Evolutionary conservation across 2,797 vertebrate genomes (phyloP).

Genomic region (Pseudocheirus occidentalis): DNA sequence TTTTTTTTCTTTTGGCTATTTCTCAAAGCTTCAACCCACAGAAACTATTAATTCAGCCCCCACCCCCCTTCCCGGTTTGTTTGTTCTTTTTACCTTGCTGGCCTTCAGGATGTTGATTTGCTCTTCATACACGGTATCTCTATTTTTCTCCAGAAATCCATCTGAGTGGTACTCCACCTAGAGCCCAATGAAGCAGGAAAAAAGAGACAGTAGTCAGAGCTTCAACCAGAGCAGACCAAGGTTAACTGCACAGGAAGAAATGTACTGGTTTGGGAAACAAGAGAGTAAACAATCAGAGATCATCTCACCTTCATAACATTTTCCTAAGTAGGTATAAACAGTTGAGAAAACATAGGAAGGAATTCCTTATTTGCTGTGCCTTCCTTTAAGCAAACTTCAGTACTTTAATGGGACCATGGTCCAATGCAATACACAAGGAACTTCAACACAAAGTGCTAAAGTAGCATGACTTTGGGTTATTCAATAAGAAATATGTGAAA

Average conservation of each 20-base stretch:
- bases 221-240: background rate
- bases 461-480: background rate
- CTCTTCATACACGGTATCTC: constrained; percentile 96
- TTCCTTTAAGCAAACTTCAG: constrained; percentile 20
- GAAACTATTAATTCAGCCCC: background rate
- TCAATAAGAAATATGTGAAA: background rate
- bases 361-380: background rate
- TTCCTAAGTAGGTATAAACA: background rate
- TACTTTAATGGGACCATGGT: background rate
- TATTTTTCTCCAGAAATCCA: constrained; percentile 97
- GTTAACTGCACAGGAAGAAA: background rate
- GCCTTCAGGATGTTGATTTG: constrained; percentile 98
- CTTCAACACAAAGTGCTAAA: background rate
- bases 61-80: background rate
- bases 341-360: background rate
- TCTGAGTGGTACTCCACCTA: constrained; percentile 97
- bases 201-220: constrained; percentile 4
- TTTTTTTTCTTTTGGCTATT: fast-evolving
- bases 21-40: fast-evolving
- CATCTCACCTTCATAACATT: background rate
- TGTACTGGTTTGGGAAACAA: background rate
- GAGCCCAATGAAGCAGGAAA: background rate
- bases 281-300: background rate
- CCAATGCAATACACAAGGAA: background rate
- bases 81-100: constrained; percentile 90